phyloP scores from a whole-genome alignment of 2,888 invertebrate species.

The Chalcosyrphus nemorum region DNA sequence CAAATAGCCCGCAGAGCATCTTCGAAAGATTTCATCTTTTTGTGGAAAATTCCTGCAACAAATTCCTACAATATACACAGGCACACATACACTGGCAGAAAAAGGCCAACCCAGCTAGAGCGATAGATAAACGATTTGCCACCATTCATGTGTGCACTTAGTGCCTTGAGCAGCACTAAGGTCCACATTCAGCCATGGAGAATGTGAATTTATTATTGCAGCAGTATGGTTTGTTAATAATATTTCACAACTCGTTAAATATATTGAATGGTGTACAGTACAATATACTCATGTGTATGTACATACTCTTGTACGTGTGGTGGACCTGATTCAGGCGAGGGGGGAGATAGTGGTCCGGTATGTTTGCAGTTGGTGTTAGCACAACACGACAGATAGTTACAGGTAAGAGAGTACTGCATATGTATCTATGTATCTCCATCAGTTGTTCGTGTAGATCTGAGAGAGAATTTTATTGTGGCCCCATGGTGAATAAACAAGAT shows the following conservation, averaged over 20 bases:
- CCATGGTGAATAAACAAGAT: constrained; percentile 72
- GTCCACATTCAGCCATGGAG: constrained; percentile 57
- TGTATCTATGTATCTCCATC: constrained; percentile 27
- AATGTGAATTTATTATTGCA: constrained; percentile 71
- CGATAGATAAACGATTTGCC: constrained; percentile 71
- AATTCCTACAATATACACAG: constrained; percentile 16
- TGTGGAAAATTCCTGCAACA: constrained; percentile 18
- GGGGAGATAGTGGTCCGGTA: constrained; percentile 22
- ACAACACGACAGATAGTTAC: constrained; percentile 71
- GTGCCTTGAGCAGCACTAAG: constrained; percentile 60
- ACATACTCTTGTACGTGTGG: neutral
- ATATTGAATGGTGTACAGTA: constrained; percentile 57
- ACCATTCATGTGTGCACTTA: constrained; percentile 70
- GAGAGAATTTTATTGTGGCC: constrained; percentile 69
- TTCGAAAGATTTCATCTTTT: constrained; percentile 56
- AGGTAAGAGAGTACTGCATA: constrained; percentile 47
- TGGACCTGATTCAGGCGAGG: constrained; percentile 43
- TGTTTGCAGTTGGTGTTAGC: constrained; percentile 66
- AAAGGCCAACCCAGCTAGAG: neutral
- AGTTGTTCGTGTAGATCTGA: constrained; percentile 42
- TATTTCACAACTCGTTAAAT: constrained; percentile 72
- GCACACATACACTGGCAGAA: neutral
- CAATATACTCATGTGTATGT: neutral
- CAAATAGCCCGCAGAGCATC: constrained; percentile 71
- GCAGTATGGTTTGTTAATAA: constrained; percentile 70